Evolutionary conservation across 2,888 invertebrate species (phyloP).

Genomic region (Eupithecia tripunctaria): DNA sequence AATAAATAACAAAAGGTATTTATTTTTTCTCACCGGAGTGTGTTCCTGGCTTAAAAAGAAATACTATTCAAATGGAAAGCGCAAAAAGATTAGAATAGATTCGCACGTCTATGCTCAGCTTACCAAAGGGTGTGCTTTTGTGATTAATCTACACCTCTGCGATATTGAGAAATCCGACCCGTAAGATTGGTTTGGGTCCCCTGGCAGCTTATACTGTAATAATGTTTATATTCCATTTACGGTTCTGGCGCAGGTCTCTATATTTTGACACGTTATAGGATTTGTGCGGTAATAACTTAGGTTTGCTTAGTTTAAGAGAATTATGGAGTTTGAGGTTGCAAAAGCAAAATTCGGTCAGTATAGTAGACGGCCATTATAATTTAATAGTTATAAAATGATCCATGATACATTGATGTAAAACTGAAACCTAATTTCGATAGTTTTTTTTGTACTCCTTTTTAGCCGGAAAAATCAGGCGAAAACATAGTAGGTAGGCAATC

Average conservation of each 20-base stretch:
- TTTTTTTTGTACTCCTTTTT: too few relatives aligned
- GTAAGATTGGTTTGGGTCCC: conserved; percentile 59
- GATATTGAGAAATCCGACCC: conserved; percentile 56
- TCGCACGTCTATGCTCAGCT: conserved; percentile 60
- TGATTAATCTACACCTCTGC: conserved; percentile 47
- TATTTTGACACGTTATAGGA: conserved; percentile 45
- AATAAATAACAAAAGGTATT: background rate
- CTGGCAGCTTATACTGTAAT: conserved; percentile 63
- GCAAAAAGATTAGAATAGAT: conserved; percentile 62
- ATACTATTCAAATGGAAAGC: conserved; percentile 68
- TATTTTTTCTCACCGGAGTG: background rate
- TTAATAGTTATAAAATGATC: too few relatives aligned
- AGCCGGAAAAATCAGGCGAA: too few relatives aligned
- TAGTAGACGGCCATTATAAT: background rate
- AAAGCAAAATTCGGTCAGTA: background rate
- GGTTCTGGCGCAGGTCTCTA: conserved; percentile 43
- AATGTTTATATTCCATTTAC: conserved; percentile 69
- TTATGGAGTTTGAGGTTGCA: background rate
- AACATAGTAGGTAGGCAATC: too few relatives aligned
- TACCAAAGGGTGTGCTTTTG: conserved; percentile 67
- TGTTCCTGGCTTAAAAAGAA: conserved; percentile 50
- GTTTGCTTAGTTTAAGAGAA: conserved; percentile 4
- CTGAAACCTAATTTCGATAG: too few relatives aligned
- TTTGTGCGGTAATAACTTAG: conserved; percentile 45
- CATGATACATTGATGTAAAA: too few relatives aligned